Conservation (phyloP, 2,888 invertebrate genomes). For the Horisme vitalbata region DNA sequence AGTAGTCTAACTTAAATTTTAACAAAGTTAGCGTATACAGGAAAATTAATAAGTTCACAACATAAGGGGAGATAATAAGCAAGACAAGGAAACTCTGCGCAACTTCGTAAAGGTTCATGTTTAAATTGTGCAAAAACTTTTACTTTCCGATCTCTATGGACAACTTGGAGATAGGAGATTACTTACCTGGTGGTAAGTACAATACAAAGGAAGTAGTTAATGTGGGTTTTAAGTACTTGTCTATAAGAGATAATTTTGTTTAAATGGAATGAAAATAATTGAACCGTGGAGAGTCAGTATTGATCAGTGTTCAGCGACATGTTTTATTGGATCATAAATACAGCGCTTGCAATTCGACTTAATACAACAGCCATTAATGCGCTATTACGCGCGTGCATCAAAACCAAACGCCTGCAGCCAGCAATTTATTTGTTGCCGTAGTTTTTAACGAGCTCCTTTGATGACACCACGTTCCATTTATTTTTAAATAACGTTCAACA, state of each 20-base stretch:
- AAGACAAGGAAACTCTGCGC: slow-evolving; percentile 26
- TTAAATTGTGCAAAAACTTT: slow-evolving; percentile 28
- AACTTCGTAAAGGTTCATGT: slow-evolving; percentile 29
- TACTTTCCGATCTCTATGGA: slow-evolving; percentile 11
- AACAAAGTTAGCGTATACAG: slow-evolving; percentile 26
- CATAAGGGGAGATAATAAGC: slow-evolving; percentile 29
- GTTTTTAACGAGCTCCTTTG: slow-evolving; percentile 16
- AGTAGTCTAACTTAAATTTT: slow-evolving; percentile 22
- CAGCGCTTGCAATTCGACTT: slow-evolving; percentile 7
- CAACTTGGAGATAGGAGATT: slow-evolving; percentile 31
- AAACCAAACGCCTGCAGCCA: not conserved
- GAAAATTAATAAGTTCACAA: slow-evolving; percentile 36
- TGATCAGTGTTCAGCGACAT: not conserved
- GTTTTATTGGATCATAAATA: slow-evolving; percentile 9
- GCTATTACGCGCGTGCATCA: slow-evolving; percentile 16
- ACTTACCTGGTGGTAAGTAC: too few relatives aligned
- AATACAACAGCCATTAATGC: slow-evolving; percentile 18
- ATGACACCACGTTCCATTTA: slow-evolving; percentile 28
- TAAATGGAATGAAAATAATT: slow-evolving; percentile 23
- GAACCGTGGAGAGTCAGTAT: slow-evolving; percentile 12
- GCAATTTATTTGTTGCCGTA: slow-evolving; percentile 5
- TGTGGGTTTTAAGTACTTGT: too few relatives aligned
- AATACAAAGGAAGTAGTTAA: too few relatives aligned
- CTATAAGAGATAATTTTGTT: slow-evolving; percentile 18
- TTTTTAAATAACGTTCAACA: slow-evolving; percentile 18